These are phyloP conservation scores for Orchesellides sinensis DNA, from an alignment of 2,888 invertebrate genomes.

Conservation along the genomic window DNA sequence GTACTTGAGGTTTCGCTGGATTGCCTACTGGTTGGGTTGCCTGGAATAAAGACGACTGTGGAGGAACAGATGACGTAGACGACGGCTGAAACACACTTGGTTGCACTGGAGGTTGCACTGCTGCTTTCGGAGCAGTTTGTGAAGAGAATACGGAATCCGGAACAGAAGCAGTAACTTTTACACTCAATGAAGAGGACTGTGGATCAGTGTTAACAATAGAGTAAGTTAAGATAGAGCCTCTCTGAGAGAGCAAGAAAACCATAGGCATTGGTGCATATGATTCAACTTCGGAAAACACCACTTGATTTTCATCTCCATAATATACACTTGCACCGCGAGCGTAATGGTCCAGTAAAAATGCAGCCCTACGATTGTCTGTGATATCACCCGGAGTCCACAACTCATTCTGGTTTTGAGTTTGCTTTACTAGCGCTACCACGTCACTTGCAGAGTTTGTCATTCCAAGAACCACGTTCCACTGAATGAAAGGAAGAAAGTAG, in stretches of 20 bases:
- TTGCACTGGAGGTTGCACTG: neutral
- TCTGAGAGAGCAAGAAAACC: slow-evolving; percentile 86
- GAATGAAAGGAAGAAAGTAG: slow-evolving; percentile 53
- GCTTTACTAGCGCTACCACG: slow-evolving; percentile 50
- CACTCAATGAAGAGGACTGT: slow-evolving; percentile 78
- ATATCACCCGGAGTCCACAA: slow-evolving; percentile 62
- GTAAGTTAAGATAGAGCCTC: slow-evolving; percentile 87
- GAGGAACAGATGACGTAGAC: neutral
- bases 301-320: slow-evolving; percentile 40
- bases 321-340: slow-evolving; percentile 60
- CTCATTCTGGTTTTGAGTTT: neutral
- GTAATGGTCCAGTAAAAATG: slow-evolving; percentile 62
- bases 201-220: slow-evolving; percentile 85
- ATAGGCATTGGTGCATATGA: slow-evolving; percentile 86
- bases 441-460: slow-evolving; percentile 63
- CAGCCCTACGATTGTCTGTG: slow-evolving; percentile 63
- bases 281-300: slow-evolving; percentile 80
- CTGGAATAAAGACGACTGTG: slow-evolving; percentile 10
- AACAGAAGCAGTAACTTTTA: slow-evolving; percentile 24
- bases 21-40: neutral
- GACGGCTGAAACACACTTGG: neutral
- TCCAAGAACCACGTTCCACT: slow-evolving; percentile 50
- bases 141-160: slow-evolving; percentile 40
- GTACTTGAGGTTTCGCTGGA: neutral
- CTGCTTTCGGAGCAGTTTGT: neutral